Evolutionary conservation across 2,113 vertebrate species (phyloP).

Genomic region (Neotragus pygmaeus): DNA sequence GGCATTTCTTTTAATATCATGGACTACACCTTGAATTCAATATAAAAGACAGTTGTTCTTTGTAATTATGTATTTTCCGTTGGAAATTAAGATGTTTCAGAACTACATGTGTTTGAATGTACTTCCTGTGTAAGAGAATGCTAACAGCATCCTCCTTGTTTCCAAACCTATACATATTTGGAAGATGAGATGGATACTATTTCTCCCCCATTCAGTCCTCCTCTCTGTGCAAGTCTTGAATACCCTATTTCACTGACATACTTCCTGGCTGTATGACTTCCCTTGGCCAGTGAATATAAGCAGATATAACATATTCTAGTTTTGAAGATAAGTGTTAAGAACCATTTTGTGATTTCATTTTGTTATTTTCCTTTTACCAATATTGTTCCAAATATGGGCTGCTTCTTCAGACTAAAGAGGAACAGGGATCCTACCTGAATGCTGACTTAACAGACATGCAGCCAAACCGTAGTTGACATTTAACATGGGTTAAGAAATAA

Average conservation of each 20-base stretch:
- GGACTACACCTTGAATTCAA: background rate
- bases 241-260: background rate
- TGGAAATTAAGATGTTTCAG: background rate
- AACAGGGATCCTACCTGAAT: background rate
- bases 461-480: background rate
- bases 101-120: background rate
- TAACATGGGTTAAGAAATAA: background rate
- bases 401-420: background rate
- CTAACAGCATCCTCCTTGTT: background rate
- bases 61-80: background rate
- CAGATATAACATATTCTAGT: background rate
- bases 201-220: fast-evolving
- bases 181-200: background rate
- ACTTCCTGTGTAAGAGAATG: background rate
- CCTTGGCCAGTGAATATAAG: background rate
- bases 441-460: background rate
- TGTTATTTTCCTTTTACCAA: background rate
- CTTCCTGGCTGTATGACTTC: background rate
- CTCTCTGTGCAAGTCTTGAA: background rate
- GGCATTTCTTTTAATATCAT: background rate
- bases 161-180: background rate
- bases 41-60: background rate
- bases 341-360: background rate
- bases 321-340: background rate
- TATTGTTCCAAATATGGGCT: background rate